phyloP scores from a whole-genome alignment of 2,113 vertebrate genomes.

The Nesogale talazaci region DNA sequence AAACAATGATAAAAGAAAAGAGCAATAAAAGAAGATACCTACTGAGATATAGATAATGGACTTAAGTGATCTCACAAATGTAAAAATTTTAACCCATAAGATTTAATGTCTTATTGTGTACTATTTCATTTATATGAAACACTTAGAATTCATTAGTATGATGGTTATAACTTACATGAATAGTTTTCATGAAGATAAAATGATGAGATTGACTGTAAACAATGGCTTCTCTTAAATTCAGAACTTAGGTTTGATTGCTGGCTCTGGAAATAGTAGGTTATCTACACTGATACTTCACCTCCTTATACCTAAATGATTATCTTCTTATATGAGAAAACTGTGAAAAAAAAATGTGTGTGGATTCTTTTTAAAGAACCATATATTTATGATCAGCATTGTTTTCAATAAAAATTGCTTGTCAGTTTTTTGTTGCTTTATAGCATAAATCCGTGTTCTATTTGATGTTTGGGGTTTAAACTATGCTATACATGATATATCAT shows the following conservation, averaged over 20 bases:
- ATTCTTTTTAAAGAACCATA: not conserved
- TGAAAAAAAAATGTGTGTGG: not conserved
- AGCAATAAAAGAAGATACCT: no score
- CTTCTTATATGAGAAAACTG: not conserved
- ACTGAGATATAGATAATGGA: no score
- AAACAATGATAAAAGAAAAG: no score
- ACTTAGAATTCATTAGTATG: slow-evolving; percentile 21
- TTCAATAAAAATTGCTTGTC: not conserved
- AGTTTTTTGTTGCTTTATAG: not conserved
- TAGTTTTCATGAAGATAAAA: slow-evolving; percentile 55
- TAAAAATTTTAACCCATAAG: slow-evolving; percentile 36
- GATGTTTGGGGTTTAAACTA: not conserved
- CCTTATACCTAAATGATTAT: not conserved
- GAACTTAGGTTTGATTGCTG: not conserved
- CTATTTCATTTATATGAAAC: not conserved
- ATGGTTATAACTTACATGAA: not conserved
- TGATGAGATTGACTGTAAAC: slow-evolving; percentile 46
- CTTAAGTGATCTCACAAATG: no score
- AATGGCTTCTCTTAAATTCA: slow-evolving; percentile 37
- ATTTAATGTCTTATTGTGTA: slow-evolving; percentile 47
- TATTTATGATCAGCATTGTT: not conserved
- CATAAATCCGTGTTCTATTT: slow-evolving; percentile 38
- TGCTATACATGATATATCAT: not conserved
- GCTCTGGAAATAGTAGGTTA: not conserved
- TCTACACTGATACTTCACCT: not conserved